Percentiles rank a stretch among this genome's conserved stretches.
phyloP scores from a whole-genome alignment of 2,797 vertebrate genomes.

The Pseudochromis fuscus region DNA sequence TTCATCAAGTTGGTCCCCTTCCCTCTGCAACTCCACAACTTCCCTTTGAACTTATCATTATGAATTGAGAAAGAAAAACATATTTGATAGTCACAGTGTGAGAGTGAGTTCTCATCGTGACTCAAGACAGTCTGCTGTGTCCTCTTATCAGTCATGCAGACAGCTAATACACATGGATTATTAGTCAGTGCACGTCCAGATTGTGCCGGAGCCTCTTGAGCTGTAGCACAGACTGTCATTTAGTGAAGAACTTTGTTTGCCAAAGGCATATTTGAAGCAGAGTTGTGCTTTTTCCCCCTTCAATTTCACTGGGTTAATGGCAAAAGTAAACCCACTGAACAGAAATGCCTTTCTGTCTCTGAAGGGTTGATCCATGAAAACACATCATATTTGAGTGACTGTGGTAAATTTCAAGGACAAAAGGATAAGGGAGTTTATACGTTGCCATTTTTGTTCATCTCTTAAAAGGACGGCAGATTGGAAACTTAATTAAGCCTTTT shows the following conservation, averaged over 20 bases:
- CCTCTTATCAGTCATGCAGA: conserved; percentile 50
- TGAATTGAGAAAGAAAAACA: conserved; percentile 58
- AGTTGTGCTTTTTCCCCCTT: conserved; percentile 3
- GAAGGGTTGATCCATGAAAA: not conserved
- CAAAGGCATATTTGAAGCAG: conserved; percentile 13
- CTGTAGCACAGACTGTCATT: conserved; percentile 19
- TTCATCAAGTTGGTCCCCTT: conserved; percentile 63
- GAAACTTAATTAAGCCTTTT: too few relatives aligned
- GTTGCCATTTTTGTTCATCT: not conserved
- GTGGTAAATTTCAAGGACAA: not conserved
- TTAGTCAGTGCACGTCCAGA: conserved; percentile 47
- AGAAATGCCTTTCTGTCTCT: not conserved
- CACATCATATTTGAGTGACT: not conserved
- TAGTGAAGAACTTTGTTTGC: conserved; percentile 34
- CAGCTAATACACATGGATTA: conserved; percentile 51
- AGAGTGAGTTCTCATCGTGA: conserved; percentile 38
- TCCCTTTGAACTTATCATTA: conserved; percentile 62
- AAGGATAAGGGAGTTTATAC: too few relatives aligned
- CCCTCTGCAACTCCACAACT: conserved; percentile 36
- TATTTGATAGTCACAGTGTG: conserved; percentile 52
- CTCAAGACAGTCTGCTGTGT: conserved; percentile 42
- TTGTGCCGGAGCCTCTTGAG: conserved; percentile 35
- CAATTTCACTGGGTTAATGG: conserved; percentile 1
- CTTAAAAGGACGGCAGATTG: too few relatives aligned
- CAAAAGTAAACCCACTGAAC: conserved; percentile 6